phyloP scores from a whole-genome alignment of 2,888 invertebrate genomes.

The Eudemis profundana region DNA sequence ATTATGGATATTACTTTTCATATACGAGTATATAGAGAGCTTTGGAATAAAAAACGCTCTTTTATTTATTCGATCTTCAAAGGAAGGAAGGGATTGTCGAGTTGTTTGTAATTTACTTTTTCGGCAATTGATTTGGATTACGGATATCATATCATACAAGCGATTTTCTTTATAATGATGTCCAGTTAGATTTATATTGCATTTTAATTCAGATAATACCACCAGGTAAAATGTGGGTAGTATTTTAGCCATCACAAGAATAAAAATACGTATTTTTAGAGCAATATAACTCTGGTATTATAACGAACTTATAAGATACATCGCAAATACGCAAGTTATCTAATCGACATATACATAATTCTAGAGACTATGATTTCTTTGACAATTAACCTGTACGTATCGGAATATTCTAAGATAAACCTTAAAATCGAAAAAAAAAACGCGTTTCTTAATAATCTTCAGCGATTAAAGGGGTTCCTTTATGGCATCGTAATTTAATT shows the following conservation, averaged over 20 bases:
- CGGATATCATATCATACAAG: not conserved
- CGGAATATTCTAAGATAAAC: not conserved
- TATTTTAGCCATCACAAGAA: too few species aligned
- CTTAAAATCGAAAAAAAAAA: not conserved
- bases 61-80: constrained; percentile 27
- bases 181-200: not conserved
- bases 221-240: too few species aligned
- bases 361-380: too few species aligned
- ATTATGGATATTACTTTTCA: constrained; percentile 38
- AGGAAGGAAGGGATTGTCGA: constrained; percentile 12
- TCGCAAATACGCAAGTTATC: too few species aligned
- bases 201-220: too few species aligned
- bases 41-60: constrained; percentile 23
- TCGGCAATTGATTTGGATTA: constrained; percentile 1
- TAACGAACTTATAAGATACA: too few species aligned
- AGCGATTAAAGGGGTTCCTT: not conserved
- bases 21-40: constrained; percentile 27
- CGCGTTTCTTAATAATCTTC: not conserved
- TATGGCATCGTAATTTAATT: constrained; percentile 14
- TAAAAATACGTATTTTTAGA: too few species aligned
- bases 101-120: constrained; percentile 14
- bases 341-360: too few species aligned
- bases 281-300: too few species aligned
- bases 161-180: not conserved
- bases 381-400: too few species aligned